Conservation (phyloP, 2,113 vertebrate species). For the Halcyon malimbica region DNA sequence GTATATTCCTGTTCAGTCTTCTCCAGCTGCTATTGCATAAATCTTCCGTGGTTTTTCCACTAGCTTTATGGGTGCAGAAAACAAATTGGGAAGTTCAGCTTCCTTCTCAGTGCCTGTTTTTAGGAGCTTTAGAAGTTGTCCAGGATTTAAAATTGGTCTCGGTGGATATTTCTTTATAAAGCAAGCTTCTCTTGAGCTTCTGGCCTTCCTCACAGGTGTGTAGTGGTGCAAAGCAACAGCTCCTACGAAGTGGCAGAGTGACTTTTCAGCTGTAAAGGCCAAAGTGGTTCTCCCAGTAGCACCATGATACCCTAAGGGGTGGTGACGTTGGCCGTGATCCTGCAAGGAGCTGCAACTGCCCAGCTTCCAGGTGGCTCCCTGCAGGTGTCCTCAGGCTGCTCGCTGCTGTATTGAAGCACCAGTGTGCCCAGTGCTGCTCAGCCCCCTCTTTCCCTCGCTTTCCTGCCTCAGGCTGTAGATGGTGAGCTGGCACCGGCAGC, state of each 20-base stretch:
- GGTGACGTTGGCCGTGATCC: fast-evolving
- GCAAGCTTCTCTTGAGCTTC: neutral
- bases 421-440: neutral
- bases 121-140: neutral
- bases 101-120: neutral
- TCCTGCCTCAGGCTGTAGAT: fast-evolving
- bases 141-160: neutral
- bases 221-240: neutral
- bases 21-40: constrained; percentile 20
- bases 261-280: neutral
- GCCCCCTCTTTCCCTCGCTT: neutral
- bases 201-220: neutral
- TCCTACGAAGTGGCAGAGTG: neutral
- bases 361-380: neutral
- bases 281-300: neutral
- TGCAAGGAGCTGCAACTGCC: neutral
- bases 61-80: neutral
- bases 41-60: neutral
- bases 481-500: neutral
- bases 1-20: constrained; percentile 17
- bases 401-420: neutral
- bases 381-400: neutral
- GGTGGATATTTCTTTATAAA: neutral
- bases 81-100: neutral
- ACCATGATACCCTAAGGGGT: neutral